Evolutionary conservation across 2,797 vertebrate species (phyloP), one percentile per base, ranked within the genome.

Genomic region (Tolypeutes matacus): DNA sequence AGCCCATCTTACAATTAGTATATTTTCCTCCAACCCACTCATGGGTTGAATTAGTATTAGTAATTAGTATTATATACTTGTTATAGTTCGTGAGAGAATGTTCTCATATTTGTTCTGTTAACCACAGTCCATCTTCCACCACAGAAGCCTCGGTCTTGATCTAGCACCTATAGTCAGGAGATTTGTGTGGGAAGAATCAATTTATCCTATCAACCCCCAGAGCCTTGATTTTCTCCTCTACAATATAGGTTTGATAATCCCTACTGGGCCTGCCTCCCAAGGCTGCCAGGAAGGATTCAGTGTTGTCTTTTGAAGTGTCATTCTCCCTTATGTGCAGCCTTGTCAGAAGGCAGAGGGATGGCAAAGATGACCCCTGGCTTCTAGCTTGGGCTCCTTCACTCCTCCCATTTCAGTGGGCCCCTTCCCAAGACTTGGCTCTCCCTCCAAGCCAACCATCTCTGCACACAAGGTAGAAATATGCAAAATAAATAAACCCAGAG

Each of bases 401-500:
- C 49, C 64, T 94, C 46, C n/a, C 12, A 20, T 92, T 96, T 91
- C 65, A 92, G 64, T 88, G 78, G 69, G 46, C 75, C 53, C 95
- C 85, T 85, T 94, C 78, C 49, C 76, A 78, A 92, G 76, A 86
- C 31, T 18, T 58, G 46, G 21, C 82, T 93, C 92, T 73, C 60
- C 53, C 90, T 94, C 70, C 82, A 80, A 83, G 29, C 90, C 84
- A 89, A 67, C 73, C 93, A 92, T 97, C 67, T 95, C 78, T 34
- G 65, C 84, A 96, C 92, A 95, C 72, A 83, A 97, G 93, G 92
- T 96, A 96, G 92, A 94, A 94, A 95, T 96, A 88, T 78, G 92
- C 96, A 96, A 94, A 95, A 75, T 94, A 97, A 96, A 97, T 92
- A 97, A 97, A 96, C 86, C 46, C 58, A 82, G 77, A 92, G 86